These are phyloP conservation scores for Mellilla xanthometata DNA, from an alignment of 2,888 invertebrate species.

Conservation along the genomic window DNA sequence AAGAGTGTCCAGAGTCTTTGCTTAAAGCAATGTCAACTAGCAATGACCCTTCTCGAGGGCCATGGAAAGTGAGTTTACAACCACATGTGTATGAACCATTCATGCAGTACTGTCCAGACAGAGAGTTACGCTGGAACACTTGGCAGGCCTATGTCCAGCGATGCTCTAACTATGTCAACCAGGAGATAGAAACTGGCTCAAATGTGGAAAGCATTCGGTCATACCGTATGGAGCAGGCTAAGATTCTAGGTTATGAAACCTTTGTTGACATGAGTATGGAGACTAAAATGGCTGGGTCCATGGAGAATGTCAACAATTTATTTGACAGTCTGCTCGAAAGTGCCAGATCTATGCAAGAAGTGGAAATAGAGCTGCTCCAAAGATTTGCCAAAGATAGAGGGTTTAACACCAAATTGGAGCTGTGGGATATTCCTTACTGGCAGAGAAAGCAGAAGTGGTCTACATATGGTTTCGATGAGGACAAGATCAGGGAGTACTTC, in stretches of 20 bases:
- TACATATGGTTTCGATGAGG: slow-evolving; percentile 87
- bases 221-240: slow-evolving; percentile 87
- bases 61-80: slow-evolving; percentile 92
- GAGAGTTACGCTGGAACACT: slow-evolving; percentile 89
- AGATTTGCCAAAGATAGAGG: slow-evolving; percentile 89
- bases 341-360: slow-evolving; percentile 88
- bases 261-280: slow-evolving; percentile 95
- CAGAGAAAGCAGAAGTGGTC: slow-evolving; percentile 87
- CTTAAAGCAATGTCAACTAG: slow-evolving; percentile 86
- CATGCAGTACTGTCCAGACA: slow-evolving; percentile 92
- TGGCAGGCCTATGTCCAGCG: slow-evolving; percentile 91
- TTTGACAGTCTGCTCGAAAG: slow-evolving; percentile 85
- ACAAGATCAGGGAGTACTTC: slow-evolving; percentile 90
- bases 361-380: slow-evolving; percentile 87
- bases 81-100: slow-evolving; percentile 88
- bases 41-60: slow-evolving; percentile 86
- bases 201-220: slow-evolving; percentile 90
- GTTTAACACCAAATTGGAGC: slow-evolving; percentile 85
- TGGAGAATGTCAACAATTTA: slow-evolving; percentile 88
- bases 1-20: slow-evolving; percentile 88
- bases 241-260: slow-evolving; percentile 89
- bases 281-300: slow-evolving; percentile 94
- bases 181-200: slow-evolving; percentile 86
- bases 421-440: slow-evolving; percentile 96
- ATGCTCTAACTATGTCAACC: slow-evolving; percentile 86